These are phyloP conservation scores for Labeo calbasu DNA, from an alignment of 2,797 vertebrate genomes.

Conservation along the genomic window DNA sequence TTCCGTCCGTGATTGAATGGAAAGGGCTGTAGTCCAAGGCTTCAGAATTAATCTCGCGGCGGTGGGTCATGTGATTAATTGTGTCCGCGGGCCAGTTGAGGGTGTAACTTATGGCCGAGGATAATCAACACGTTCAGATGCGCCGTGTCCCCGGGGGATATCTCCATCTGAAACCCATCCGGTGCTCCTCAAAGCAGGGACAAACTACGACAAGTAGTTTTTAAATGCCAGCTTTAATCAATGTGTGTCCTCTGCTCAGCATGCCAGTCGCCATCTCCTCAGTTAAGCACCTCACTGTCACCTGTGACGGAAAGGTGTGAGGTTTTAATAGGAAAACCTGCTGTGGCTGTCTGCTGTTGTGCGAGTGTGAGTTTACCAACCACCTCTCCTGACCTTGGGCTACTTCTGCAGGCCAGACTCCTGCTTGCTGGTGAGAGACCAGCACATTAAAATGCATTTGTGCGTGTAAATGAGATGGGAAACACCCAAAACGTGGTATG, in stretches of 20 bases:
- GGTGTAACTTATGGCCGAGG: constrained; percentile 54
- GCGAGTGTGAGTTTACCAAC: constrained; percentile 35
- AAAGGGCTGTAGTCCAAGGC: constrained; percentile 50
- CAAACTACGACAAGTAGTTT: constrained; percentile 47
- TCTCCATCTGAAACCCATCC: constrained; percentile 51
- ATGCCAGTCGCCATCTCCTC: constrained; percentile 29
- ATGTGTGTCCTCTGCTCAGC: constrained; percentile 51
- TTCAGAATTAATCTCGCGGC: constrained; percentile 51
- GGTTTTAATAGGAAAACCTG: constrained; percentile 59
- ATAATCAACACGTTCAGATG: constrained; percentile 46
- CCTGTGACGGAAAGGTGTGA: constrained; percentile 55
- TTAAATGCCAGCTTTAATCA: constrained; percentile 48
- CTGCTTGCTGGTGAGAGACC: constrained; percentile 23
- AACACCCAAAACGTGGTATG: not conserved
- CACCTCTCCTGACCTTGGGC: constrained; percentile 59
- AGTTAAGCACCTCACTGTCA: constrained; percentile 46
- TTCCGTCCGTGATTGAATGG: constrained; percentile 37
- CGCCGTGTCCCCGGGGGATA: constrained; percentile 39
- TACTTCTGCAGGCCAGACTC: constrained; percentile 40
- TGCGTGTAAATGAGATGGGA: not conserved
- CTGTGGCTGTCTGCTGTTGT: constrained; percentile 55
- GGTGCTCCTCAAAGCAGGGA: constrained; percentile 17
- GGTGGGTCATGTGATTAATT: constrained; percentile 60
- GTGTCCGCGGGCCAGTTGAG: constrained; percentile 15
- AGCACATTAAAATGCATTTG: not conserved